A percentile compares a stretch with the other conserved stretches of the same genome.
Conservation (phyloP, 2,113 vertebrate species). For the Alaudala cheleensis region DNA sequence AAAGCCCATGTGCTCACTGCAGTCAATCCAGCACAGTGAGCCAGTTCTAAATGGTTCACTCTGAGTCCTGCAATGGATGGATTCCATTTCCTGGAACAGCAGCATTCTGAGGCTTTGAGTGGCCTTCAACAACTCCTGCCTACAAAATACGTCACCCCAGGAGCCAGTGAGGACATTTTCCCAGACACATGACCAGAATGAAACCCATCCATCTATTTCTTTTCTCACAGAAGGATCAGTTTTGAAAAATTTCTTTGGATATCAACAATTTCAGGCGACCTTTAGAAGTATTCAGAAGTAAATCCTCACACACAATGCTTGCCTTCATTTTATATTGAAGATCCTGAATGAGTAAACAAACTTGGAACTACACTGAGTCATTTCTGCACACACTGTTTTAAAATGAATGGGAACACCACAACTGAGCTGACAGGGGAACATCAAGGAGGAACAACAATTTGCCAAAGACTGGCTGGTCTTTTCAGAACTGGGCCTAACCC, state of each 20-base stretch:
- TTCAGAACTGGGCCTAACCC: not conserved
- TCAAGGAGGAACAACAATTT: accelerated
- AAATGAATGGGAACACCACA: not conserved
- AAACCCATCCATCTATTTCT: not conserved
- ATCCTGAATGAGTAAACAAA: not conserved
- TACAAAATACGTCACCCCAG: not conserved
- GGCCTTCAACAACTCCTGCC: not conserved
- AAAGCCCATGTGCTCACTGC: not conserved
- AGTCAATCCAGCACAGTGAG: not conserved
- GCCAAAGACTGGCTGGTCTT: not conserved
- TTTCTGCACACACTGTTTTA: not conserved
- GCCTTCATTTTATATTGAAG: not conserved
- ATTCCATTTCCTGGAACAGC: not conserved
- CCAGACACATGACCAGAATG: not conserved
- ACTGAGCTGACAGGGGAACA: not conserved
- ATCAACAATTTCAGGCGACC: not conserved
- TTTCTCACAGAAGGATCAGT: not conserved
- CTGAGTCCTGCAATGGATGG: not conserved
- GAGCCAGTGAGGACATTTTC: not conserved
- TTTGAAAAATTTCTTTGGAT: not conserved
- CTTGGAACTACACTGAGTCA: not conserved
- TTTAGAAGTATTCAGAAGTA: not conserved
- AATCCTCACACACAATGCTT: not conserved
- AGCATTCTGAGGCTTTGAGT: not conserved
- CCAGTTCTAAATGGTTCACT: not conserved